Percentiles rank a stretch among this genome's conserved stretches.
These are phyloP conservation scores for Sebastes matsubarae DNA, from an alignment of 2,797 vertebrate species.

Conservation along the genomic window DNA sequence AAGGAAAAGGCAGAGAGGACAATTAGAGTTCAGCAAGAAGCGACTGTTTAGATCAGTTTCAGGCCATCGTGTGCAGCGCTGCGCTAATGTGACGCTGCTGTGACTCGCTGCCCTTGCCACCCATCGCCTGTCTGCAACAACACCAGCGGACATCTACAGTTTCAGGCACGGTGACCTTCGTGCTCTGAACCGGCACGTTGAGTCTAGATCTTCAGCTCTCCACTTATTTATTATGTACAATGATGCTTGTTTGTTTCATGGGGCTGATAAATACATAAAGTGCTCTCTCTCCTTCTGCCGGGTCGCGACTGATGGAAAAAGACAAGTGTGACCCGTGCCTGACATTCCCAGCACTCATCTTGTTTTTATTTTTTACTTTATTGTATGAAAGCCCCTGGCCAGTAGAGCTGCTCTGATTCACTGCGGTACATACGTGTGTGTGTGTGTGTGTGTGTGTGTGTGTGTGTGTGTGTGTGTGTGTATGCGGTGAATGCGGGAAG, in stretches of 20 bases:
- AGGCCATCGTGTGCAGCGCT: constrained; percentile 28
- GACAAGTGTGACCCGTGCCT: constrained; percentile 40
- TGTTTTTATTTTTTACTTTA: constrained; percentile 34
- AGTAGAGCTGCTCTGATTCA: constrained; percentile 45
- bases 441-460: not conserved
- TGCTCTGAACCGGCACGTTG: not conserved
- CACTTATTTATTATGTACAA: not conserved
- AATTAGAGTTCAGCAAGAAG: constrained; percentile 19
- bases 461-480: not conserved
- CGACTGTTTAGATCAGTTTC: constrained; percentile 43
- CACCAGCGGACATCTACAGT: constrained; percentile 52
- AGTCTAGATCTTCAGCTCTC: not conserved
- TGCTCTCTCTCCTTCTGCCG: constrained; percentile 13
- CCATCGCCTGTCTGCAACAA: constrained; percentile 29
- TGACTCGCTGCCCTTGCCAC: constrained; percentile 67
- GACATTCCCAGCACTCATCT: constrained; percentile 35
- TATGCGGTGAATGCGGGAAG: not conserved
- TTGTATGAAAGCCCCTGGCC: constrained; percentile 54
- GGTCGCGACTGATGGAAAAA: constrained; percentile 35
- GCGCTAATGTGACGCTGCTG: constrained; percentile 42
- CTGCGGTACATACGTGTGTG: not conserved
- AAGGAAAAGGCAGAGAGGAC: not conserved
- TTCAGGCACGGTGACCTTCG: constrained; percentile 59
- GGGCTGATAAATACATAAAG: constrained; percentile 16
- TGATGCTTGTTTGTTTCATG: constrained; percentile 3